A percentile compares a stretch with the other conserved stretches of the same genome.
phyloP scores from a whole-genome alignment of 2,888 invertebrate genomes.

The Tuberolachnus salignus region DNA sequence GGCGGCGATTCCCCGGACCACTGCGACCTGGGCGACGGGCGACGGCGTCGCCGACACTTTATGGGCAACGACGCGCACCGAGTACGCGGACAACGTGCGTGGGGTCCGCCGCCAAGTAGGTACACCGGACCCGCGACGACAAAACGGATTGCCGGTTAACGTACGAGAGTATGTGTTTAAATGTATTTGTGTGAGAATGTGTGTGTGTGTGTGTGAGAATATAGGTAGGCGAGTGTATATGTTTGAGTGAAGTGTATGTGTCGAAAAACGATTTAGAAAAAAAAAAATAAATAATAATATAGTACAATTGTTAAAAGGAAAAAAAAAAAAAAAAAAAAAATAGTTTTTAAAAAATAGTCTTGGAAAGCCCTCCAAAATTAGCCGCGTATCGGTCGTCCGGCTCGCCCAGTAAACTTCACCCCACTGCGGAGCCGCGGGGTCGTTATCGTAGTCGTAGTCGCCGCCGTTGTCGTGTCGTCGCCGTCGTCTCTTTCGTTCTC shows the following conservation, averaged over 20 bases:
- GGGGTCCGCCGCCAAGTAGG: background rate
- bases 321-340: constrained; percentile 31
- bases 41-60: background rate
- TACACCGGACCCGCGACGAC: background rate
- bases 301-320: background rate
- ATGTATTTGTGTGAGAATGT: background rate
- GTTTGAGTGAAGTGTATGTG: too few species aligned
- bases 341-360: constrained; percentile 17
- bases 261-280: background rate
- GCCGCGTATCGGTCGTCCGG: constrained; percentile 46
- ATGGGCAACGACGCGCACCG: too few species aligned
- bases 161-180: background rate
- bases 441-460: constrained; percentile 8
- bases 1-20: too few species aligned
- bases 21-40: background rate
- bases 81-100: too few species aligned
- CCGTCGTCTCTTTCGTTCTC: constrained; percentile 2
- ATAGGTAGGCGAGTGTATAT: background rate
- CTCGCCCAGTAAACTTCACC: constrained; percentile 48
- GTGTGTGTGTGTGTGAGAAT: background rate
- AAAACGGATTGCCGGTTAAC: background rate
- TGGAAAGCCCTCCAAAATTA: constrained; percentile 50
- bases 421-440: constrained; percentile 47
- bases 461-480: constrained; percentile 3
- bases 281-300: background rate